Conservation (phyloP, 2,888 invertebrate species). For the Euphydryas editha region DNA sequence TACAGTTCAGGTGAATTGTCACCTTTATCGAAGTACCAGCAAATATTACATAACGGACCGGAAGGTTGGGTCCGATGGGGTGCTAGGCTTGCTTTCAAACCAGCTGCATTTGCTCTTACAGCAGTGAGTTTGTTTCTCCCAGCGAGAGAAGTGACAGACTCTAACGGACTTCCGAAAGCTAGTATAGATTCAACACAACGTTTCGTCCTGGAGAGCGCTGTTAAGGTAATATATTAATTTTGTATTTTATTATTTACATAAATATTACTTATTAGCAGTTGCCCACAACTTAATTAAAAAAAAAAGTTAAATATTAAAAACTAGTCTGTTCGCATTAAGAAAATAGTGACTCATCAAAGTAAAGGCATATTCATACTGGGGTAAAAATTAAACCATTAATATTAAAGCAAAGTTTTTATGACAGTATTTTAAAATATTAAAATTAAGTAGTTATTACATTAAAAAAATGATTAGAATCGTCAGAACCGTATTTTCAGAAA, state of each 20-base stretch:
- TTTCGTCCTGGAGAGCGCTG: constrained; percentile 70
- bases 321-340: too few relatives aligned
- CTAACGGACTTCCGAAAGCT: constrained; percentile 71
- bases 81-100: constrained; percentile 70
- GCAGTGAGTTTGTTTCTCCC: constrained; percentile 68
- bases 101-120: constrained; percentile 68
- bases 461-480: too few relatives aligned
- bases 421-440: too few relatives aligned
- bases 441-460: too few relatives aligned
- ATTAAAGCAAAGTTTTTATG: too few relatives aligned
- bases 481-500: too few relatives aligned
- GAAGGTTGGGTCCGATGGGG: constrained; percentile 78
- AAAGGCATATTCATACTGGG: too few relatives aligned
- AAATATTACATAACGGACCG: constrained; percentile 69
- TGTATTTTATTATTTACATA: not conserved
- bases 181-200: constrained; percentile 70
- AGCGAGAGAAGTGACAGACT: constrained; percentile 58
- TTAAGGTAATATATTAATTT: constrained; percentile 57
- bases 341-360: too few relatives aligned
- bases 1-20: constrained; percentile 66
- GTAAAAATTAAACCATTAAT: too few relatives aligned
- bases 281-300: too few relatives aligned
- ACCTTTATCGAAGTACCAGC: constrained; percentile 71
- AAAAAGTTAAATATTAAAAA: too few relatives aligned
- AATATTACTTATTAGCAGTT: not conserved